Percentiles rank a stretch among this genome's conserved stretches.
Evolutionary conservation across 2,888 invertebrate species (phyloP).

Genomic region (Sepiola atlantica): DNA sequence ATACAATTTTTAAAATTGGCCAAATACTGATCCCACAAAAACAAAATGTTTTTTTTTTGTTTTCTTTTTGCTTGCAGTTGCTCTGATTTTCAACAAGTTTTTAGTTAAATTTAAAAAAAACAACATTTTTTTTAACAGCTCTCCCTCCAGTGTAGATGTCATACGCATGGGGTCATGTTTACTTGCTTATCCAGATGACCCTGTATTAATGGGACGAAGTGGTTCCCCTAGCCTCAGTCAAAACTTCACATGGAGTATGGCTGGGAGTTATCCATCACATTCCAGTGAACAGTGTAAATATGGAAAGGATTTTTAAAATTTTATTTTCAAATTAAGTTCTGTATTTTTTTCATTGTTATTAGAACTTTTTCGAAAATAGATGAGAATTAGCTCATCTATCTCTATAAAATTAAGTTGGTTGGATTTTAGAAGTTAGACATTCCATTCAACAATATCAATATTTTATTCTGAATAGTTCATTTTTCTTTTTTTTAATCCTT

Average conservation of each 20-base stretch:
- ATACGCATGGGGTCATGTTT: neutral
- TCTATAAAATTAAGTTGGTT: too few relatives aligned
- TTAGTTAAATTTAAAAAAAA: neutral
- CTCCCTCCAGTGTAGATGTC: slow-evolving; percentile 24
- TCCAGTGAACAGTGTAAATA: slow-evolving; percentile 36
- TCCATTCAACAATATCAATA: too few relatives aligned
- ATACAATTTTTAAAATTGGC: too few relatives aligned
- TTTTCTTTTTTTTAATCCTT: too few relatives aligned
- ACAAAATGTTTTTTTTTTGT: neutral
- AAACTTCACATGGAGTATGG: slow-evolving; percentile 35
- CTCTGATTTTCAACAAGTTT: neutral
- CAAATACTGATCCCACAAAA: neutral
- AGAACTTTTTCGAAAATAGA: neutral
- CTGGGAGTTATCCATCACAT: slow-evolving; percentile 35
- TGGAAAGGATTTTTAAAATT: neutral
- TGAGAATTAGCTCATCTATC: neutral
- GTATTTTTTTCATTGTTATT: neutral
- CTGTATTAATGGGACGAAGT: slow-evolving; percentile 6
- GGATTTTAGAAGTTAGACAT: too few relatives aligned
- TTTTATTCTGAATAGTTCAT: too few relatives aligned
- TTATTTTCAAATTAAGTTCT: neutral
- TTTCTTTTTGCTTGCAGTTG: neutral
- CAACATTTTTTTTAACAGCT: neutral
- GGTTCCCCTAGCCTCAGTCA: slow-evolving; percentile 34
- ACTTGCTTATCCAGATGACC: slow-evolving; percentile 8